These are phyloP conservation scores for Drosophila meridionalis DNA, from an alignment of 2,888 invertebrate genomes.

Conservation along the genomic window DNA sequence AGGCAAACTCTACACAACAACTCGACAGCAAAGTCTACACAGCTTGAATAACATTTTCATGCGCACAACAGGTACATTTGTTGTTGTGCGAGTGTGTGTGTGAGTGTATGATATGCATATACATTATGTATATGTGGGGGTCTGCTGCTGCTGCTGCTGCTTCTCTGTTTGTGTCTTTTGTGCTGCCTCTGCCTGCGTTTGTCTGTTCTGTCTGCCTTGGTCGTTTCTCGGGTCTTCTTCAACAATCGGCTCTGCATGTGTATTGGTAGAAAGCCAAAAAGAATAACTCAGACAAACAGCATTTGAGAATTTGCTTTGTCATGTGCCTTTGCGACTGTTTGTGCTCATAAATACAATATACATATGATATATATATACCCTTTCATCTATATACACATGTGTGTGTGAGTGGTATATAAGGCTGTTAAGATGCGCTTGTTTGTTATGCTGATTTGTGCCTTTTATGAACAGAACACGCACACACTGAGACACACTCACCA, in stretches of 20 bases:
- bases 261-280: constrained; percentile 68
- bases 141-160: constrained; percentile 7
- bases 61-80: constrained; percentile 54
- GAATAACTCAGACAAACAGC: constrained; percentile 62
- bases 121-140: constrained; percentile 29
- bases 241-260: constrained; percentile 29
- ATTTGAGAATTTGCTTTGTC: constrained; percentile 70
- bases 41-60: constrained; percentile 62
- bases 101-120: constrained; percentile 25
- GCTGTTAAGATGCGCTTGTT: constrained; percentile 59
- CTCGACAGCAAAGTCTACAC: constrained; percentile 42
- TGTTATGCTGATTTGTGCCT: constrained; percentile 72
- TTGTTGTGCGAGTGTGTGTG: constrained; percentile 11
- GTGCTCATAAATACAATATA: constrained; percentile 43
- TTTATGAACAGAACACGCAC: constrained; percentile 42
- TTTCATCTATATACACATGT: background rate
- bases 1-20: constrained; percentile 49
- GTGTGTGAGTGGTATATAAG: constrained; percentile 33
- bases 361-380: constrained; percentile 24
- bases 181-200: constrained; percentile 9
- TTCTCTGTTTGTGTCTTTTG: constrained; percentile 47
- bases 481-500: constrained; percentile 4
- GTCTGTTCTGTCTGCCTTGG: constrained; percentile 62
- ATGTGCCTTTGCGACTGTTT: constrained; percentile 45
- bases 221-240: constrained; percentile 51